These are phyloP conservation scores for Andinoacara biseriatus DNA, from an alignment of 2,113 vertebrate genomes.

Conservation along the genomic window DNA sequence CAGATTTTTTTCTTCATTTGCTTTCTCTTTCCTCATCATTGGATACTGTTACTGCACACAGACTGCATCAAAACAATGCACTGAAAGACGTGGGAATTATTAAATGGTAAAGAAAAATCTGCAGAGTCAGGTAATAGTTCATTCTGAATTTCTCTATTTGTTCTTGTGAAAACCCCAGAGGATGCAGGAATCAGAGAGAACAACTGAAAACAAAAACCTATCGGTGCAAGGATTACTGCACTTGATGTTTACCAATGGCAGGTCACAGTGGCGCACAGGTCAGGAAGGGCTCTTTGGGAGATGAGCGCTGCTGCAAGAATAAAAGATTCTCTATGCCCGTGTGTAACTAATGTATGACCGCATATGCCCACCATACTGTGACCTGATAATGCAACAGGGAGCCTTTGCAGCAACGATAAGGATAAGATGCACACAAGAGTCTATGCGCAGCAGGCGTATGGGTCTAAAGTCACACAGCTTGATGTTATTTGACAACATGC, in stretches of 20 bases:
- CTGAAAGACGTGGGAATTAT: neutral
- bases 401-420: slow-evolving; percentile 41
- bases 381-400: slow-evolving; percentile 57
- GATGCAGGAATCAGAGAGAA: slow-evolving; percentile 6
- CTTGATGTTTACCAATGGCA: slow-evolving; percentile 56
- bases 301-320: slow-evolving; percentile 49
- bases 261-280: slow-evolving; percentile 38
- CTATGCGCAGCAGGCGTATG: slow-evolving; percentile 23
- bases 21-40: slow-evolving; percentile 7
- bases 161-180: slow-evolving; percentile 2
- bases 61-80: neutral
- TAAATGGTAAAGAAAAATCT: neutral
- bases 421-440: slow-evolving; percentile 49
- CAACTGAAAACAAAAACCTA: neutral
- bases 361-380: slow-evolving; percentile 45
- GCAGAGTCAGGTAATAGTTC: neutral
- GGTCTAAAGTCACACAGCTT: slow-evolving; percentile 50
- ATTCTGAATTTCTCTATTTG: neutral
- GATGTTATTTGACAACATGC: slow-evolving; percentile 64
- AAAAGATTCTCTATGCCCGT: slow-evolving; percentile 36
- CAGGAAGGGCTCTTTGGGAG: slow-evolving; percentile 37
- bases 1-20: slow-evolving; percentile 16
- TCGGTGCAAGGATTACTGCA: slow-evolving; percentile 29
- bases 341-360: slow-evolving; percentile 61
- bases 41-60: neutral